phyloP scores from a whole-genome alignment of 2,113 vertebrate species.

The Xenopus laevis region DNA sequence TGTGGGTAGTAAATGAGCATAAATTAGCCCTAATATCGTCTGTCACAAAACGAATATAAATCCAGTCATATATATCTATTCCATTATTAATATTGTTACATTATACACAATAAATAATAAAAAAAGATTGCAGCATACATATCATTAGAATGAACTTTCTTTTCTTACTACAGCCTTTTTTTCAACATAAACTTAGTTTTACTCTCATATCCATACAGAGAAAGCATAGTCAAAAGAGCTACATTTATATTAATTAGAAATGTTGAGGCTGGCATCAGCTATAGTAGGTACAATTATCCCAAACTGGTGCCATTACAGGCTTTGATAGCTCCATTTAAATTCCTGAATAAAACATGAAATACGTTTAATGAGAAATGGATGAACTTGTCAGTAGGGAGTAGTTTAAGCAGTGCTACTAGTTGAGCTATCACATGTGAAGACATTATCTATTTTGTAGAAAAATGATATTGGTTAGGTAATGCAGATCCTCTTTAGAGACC shows the following conservation, averaged over 20 bases:
- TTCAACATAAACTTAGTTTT: not conserved
- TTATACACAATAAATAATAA: too few species aligned
- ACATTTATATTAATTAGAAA: slow-evolving; percentile 84
- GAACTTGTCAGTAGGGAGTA: slow-evolving; percentile 74
- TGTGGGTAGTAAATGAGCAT: too few species aligned
- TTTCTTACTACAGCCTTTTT: not conserved
- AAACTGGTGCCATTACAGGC: slow-evolving; percentile 74
- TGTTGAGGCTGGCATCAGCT: slow-evolving; percentile 73
- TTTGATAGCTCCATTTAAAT: slow-evolving; percentile 82
- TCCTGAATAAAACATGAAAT: slow-evolving; percentile 84
- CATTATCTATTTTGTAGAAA: slow-evolving; percentile 67
- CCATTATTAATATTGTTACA: too few species aligned
- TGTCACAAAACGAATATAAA: too few species aligned
- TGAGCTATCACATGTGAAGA: slow-evolving; percentile 72
- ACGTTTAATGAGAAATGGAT: slow-evolving; percentile 79
- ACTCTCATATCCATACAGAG: not conserved
- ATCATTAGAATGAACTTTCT: too few species aligned
- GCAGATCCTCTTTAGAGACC: slow-evolving; percentile 64
- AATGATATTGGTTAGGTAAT: slow-evolving; percentile 68
- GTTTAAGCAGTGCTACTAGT: slow-evolving; percentile 69
- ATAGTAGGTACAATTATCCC: slow-evolving; percentile 72
- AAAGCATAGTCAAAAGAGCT: slow-evolving; percentile 56
- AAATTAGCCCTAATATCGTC: too few species aligned
- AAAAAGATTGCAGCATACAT: too few species aligned
- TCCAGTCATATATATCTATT: too few species aligned